These are phyloP conservation scores for Gambusia holbrooki DNA, from an alignment of 2,113 vertebrate species.

Conservation along the genomic window DNA sequence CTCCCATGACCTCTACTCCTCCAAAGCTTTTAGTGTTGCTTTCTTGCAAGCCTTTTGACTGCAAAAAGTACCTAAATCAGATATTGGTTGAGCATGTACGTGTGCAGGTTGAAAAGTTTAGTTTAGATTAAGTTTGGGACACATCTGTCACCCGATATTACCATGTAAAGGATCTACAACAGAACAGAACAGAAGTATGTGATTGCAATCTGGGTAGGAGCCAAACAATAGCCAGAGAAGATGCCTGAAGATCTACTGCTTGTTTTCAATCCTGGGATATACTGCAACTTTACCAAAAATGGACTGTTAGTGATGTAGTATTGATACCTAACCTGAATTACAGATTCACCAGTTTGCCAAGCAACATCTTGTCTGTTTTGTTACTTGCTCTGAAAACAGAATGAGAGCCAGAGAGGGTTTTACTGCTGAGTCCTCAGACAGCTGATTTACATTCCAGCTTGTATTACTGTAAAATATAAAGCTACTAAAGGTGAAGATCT, in stretches of 20 bases:
- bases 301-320: constrained; percentile 11
- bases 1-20: constrained; percentile 40
- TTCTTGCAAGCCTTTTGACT: constrained; percentile 13
- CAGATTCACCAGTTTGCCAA: constrained; percentile 28
- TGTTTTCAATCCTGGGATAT: not conserved
- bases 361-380: not conserved
- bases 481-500: constrained; percentile 12
- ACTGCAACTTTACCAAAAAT: constrained; percentile 34
- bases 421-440: constrained; percentile 19
- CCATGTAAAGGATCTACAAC: constrained; percentile 39
- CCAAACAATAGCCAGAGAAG: constrained; percentile 39
- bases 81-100: constrained; percentile 13
- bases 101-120: constrained; percentile 60
- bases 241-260: not conserved
- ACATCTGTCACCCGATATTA: constrained; percentile 20
- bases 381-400: constrained; percentile 3
- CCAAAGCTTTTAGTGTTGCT: constrained; percentile 56
- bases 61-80: constrained; percentile 12
- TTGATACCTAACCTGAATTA: not conserved
- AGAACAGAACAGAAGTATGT: constrained; percentile 15
- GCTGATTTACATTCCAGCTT: constrained; percentile 58
- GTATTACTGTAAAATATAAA: constrained; percentile 24
- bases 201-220: constrained; percentile 18
- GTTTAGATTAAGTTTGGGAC: constrained; percentile 34
- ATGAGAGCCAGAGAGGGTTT: constrained; percentile 14